phyloP scores from a whole-genome alignment of 2,797 vertebrate species.

The Hypotaenidia philippensis region DNA sequence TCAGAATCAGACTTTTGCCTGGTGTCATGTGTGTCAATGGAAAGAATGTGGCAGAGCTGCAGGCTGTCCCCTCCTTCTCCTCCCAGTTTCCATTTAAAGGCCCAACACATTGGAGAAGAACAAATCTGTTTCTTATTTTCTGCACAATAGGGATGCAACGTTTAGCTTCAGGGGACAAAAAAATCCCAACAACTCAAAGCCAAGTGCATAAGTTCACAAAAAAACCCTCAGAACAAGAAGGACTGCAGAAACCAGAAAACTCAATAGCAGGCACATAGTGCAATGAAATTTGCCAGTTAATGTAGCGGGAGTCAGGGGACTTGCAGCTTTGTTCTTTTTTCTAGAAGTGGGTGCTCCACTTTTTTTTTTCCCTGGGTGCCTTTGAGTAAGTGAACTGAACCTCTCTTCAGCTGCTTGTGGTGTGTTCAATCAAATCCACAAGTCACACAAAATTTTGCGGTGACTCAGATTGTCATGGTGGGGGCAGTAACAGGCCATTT shows the following conservation, averaged over 20 bases:
- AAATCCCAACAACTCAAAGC: background rate
- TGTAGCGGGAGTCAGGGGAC: background rate
- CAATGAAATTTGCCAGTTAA: background rate
- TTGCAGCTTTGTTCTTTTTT: background rate
- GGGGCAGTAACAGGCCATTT: background rate
- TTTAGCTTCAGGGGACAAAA: slow-evolving; percentile 18
- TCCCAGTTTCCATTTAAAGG: slow-evolving; percentile 41
- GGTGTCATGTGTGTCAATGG: background rate
- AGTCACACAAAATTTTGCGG: background rate
- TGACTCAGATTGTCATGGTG: background rate
- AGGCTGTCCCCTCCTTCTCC: slow-evolving; percentile 16
- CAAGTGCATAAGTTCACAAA: slow-evolving; percentile 28
- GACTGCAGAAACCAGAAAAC: background rate
- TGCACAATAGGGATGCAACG: slow-evolving; percentile 48
- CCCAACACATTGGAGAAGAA: background rate
- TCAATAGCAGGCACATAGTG: background rate
- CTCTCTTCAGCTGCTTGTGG: background rate
- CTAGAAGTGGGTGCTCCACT: background rate
- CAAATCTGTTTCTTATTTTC: slow-evolving; percentile 63
- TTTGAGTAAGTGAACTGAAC: background rate
- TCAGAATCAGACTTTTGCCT: background rate
- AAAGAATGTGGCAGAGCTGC: slow-evolving; percentile 45
- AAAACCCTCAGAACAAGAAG: background rate
- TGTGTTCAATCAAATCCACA: background rate
- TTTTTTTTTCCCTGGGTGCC: background rate